These are phyloP conservation scores for Terrapene triunguis DNA, from an alignment of 2,113 vertebrate species.

Conservation along the genomic window DNA sequence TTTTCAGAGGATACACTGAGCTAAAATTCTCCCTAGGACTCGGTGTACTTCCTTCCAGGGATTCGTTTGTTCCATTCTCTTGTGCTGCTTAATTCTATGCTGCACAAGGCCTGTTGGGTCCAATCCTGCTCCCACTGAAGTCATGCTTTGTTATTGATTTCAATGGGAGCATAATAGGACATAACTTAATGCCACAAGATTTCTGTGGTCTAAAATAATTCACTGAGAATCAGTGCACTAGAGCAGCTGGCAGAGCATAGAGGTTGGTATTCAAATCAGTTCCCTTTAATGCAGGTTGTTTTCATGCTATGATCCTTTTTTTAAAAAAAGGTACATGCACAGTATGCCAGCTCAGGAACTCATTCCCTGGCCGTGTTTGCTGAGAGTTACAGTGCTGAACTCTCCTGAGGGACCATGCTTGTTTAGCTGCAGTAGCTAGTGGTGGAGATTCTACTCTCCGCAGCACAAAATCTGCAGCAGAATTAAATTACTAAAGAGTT, in stretches of 20 bases:
- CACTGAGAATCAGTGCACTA: not conserved
- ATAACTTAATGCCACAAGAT: not conserved
- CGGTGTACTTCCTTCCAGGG: not conserved
- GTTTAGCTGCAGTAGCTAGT: not conserved
- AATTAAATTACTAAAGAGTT: not conserved
- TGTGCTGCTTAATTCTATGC: not conserved
- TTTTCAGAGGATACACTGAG: too few species aligned
- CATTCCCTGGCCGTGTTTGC: fast-evolving
- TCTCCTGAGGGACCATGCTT: not conserved
- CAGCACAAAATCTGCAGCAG: not conserved
- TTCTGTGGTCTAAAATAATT: not conserved
- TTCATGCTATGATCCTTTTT: not conserved
- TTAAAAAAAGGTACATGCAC: fast-evolving
- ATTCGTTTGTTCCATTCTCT: not conserved
- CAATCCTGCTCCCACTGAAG: not conserved
- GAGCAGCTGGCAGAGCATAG: not conserved
- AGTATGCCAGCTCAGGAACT: not conserved
- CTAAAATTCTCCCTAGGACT: not conserved
- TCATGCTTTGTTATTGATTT: not conserved
- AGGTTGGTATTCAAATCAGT: not conserved
- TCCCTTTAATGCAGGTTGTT: fast-evolving
- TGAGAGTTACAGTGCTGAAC: fast-evolving
- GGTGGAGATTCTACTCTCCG: fast-evolving
- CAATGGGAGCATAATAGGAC: not conserved
- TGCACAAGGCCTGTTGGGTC: not conserved